phyloP scores from a whole-genome alignment of 2,113 vertebrate genomes.

The Toxostoma redivivum region DNA sequence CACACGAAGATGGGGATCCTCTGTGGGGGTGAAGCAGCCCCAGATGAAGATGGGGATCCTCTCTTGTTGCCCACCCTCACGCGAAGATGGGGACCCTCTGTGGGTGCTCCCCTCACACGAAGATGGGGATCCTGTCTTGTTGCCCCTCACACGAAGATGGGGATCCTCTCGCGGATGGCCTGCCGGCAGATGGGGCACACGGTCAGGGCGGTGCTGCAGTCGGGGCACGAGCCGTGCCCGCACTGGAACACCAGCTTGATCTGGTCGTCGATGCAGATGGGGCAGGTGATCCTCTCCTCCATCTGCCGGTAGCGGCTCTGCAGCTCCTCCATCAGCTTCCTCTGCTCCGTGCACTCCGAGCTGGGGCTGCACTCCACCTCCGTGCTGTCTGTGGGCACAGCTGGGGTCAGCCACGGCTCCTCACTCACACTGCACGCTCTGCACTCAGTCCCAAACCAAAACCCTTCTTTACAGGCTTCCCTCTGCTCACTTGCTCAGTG shows the following conservation, averaged over 20 bases:
- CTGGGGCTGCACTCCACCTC: slow-evolving; percentile 86
- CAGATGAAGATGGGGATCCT: slow-evolving; percentile 76
- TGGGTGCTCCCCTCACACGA: slow-evolving; percentile 70
- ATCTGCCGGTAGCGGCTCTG: slow-evolving; percentile 97
- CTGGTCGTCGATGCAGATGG: slow-evolving; percentile 98
- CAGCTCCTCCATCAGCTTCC: slow-evolving; percentile 95
- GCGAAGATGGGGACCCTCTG: too few relatives aligned
- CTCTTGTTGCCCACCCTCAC: slow-evolving; percentile 42
- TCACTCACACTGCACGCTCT: neutral
- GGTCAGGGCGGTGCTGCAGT: slow-evolving; percentile 88
- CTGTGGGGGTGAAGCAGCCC: too few relatives aligned
- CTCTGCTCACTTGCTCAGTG: neutral
- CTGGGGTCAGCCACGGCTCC: neutral
- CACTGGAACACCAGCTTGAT: slow-evolving; percentile 99
- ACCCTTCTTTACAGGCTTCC: neutral
- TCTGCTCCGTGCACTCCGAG: slow-evolving; percentile 81
- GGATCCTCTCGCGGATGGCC: slow-evolving; percentile 93
- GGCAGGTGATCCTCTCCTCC: slow-evolving; percentile 98
- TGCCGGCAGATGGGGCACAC: slow-evolving; percentile 96
- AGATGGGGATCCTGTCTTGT: slow-evolving; percentile 73
- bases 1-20: too few relatives aligned
- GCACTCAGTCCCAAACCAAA: neutral
- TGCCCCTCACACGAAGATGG: neutral
- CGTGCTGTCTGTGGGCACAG: slow-evolving; percentile 81
- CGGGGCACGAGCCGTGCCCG: slow-evolving; percentile 92